Evolutionary conservation across 2,888 invertebrate species (phyloP).

Genomic region (Spodoptera exigua): DNA sequence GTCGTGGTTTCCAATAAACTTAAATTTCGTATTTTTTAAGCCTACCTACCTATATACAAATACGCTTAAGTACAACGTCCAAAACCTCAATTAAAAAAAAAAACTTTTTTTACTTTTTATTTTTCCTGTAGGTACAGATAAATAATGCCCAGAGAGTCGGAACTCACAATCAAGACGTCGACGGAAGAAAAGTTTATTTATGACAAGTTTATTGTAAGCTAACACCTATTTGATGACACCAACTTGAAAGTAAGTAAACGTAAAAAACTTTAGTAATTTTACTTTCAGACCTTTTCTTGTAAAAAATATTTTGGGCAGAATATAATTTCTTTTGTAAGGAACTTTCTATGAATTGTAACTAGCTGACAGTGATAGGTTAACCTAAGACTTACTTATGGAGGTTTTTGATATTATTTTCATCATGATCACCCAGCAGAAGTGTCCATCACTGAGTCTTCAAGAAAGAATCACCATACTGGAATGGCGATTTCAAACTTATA

Average conservation of each 20-base stretch:
- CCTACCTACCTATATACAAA: no score
- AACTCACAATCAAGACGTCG: slow-evolving; percentile 19
- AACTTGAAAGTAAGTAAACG: slow-evolving; percentile 31
- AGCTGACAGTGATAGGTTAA: neutral
- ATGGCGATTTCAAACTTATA: no score
- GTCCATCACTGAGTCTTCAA: no score
- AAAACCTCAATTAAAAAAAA: neutral
- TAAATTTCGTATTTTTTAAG: no score
- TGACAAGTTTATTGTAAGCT: slow-evolving; percentile 42
- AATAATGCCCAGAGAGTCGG: slow-evolving; percentile 8
- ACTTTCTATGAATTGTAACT: neutral
- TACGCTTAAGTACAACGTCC: no score
- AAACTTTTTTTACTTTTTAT: slow-evolving; percentile 1
- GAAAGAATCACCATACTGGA: no score
- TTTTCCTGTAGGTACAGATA: slow-evolving; percentile 1
- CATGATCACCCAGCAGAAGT: no score
- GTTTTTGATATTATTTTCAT: no score
- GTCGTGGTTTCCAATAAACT: no score
- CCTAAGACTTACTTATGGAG: no score
- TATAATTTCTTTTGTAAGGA: slow-evolving; percentile 5
- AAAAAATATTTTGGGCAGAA: slow-evolving; percentile 31
- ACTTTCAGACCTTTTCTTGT: slow-evolving; percentile 23
- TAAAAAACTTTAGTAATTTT: slow-evolving; percentile 52
- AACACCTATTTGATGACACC: slow-evolving; percentile 43
- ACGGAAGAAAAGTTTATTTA: slow-evolving; percentile 37